Evolutionary conservation across 2,113 vertebrate species (phyloP).

Genomic region (Eulacestoma nigropectus): DNA sequence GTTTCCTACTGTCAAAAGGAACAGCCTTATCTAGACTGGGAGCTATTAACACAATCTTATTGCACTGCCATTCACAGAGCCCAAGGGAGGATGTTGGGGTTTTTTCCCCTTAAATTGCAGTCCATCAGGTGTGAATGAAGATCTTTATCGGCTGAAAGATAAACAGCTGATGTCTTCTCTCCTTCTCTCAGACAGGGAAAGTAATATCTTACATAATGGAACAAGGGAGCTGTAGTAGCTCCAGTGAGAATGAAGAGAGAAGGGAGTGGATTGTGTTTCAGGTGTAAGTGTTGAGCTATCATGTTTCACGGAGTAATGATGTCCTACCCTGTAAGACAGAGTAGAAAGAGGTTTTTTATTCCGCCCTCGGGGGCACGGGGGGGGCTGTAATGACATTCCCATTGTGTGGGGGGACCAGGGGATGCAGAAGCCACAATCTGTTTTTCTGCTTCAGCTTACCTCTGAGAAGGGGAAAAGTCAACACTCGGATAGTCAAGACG

Average conservation of each 20-base stretch:
- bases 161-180: constrained; percentile 58
- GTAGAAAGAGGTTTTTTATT: constrained; percentile 61
- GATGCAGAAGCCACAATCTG: background rate
- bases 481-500: background rate
- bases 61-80: constrained; percentile 37
- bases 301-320: constrained; percentile 50
- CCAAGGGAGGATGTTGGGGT: background rate
- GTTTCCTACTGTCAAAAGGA: constrained; percentile 37
- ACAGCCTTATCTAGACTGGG: constrained; percentile 33
- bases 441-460: constrained; percentile 7
- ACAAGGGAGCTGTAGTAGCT: constrained; percentile 14
- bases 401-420: background rate
- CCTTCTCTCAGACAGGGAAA: constrained; percentile 52
- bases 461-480: background rate
- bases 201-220: constrained; percentile 45
- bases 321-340: constrained; percentile 25
- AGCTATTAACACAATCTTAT: constrained; percentile 36
- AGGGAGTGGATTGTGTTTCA: constrained; percentile 62
- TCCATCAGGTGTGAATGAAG: constrained; percentile 43
- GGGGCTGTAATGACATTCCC: constrained; percentile 28
- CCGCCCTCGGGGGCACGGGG: background rate
- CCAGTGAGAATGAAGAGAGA: background rate
- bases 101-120: constrained; percentile 20
- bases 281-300: constrained; percentile 58
- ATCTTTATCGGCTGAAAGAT: constrained; percentile 51